Evolutionary conservation across 2,113 vertebrate species (phyloP).

Genomic region (Platanista minor): DNA sequence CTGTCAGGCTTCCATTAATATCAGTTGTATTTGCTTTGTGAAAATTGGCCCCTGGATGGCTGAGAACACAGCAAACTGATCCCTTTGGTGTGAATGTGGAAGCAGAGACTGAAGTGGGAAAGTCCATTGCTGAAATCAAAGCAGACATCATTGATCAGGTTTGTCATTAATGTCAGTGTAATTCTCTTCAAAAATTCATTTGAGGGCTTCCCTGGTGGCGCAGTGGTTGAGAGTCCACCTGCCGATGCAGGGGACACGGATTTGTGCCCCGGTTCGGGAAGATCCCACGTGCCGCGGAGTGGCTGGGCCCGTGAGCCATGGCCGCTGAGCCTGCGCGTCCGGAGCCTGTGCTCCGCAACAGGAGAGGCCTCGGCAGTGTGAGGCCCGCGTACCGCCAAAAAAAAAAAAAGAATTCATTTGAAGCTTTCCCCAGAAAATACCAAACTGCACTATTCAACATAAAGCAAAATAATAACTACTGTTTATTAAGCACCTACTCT

Average conservation of each 20-base stretch:
- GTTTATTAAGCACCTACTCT: neutral
- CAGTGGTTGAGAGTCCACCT: no score
- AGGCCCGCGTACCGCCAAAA: no score
- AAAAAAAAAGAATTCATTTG: neutral
- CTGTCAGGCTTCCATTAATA: neutral
- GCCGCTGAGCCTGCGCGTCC: no score
- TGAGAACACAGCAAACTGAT: neutral
- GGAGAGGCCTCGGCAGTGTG: no score
- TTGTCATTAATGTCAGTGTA: neutral
- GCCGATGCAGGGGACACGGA: no score
- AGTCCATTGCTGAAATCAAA: neutral
- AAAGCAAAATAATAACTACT: neutral
- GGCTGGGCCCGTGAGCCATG: no score
- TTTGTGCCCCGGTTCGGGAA: no score
- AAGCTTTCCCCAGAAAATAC: neutral
- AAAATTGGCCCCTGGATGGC: neutral
- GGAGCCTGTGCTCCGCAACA: no score
- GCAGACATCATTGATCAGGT: neutral
- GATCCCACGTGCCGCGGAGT: no score
- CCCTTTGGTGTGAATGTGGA: neutral
- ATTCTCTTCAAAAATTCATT: neutral
- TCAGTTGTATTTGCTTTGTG: neutral
- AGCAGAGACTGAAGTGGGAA: neutral
- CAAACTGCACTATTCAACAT: neutral
- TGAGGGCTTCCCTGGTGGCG: no score